Percentiles rank a stretch among this genome's conserved stretches.
phyloP scores from a whole-genome alignment of 2,797 vertebrate genomes.

The Alca torda region DNA sequence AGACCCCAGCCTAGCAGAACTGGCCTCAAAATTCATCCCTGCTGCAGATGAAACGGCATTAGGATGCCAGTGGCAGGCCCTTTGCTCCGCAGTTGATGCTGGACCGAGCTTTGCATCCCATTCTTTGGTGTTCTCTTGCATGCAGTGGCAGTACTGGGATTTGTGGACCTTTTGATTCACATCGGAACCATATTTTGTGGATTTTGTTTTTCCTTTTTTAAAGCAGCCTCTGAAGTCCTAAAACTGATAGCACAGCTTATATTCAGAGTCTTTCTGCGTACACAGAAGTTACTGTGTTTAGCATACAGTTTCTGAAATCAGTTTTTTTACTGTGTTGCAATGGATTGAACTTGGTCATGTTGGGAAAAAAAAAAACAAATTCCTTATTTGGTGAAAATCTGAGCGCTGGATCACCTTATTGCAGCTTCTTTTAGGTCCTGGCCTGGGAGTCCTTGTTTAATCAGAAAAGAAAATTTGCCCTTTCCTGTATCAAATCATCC shows the following conservation, averaged over 20 bases:
- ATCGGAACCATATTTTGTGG: background rate
- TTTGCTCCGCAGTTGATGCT: background rate
- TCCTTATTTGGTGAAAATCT: background rate
- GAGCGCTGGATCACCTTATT: background rate
- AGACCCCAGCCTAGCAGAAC: background rate
- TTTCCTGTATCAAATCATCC: background rate
- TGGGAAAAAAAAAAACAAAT: accelerated
- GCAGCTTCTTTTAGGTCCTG: background rate
- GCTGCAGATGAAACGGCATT: background rate
- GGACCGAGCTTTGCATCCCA: background rate
- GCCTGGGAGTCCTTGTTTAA: background rate
- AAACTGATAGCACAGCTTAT: background rate
- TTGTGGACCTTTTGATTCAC: background rate
- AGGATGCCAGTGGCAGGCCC: accelerated
- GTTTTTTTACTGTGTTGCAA: background rate
- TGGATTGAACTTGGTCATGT: background rate
- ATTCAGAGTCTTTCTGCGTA: background rate
- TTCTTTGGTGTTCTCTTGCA: background rate
- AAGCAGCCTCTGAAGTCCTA: background rate
- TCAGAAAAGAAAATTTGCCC: background rate
- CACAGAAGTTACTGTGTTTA: background rate
- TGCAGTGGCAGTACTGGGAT: background rate
- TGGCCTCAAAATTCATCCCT: background rate
- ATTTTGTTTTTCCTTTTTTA: background rate
- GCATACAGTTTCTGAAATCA: background rate